Base-by-base conservation (phyloP, 2,888 invertebrate genomes). In the Megaustenia siamemsis region DNA sequence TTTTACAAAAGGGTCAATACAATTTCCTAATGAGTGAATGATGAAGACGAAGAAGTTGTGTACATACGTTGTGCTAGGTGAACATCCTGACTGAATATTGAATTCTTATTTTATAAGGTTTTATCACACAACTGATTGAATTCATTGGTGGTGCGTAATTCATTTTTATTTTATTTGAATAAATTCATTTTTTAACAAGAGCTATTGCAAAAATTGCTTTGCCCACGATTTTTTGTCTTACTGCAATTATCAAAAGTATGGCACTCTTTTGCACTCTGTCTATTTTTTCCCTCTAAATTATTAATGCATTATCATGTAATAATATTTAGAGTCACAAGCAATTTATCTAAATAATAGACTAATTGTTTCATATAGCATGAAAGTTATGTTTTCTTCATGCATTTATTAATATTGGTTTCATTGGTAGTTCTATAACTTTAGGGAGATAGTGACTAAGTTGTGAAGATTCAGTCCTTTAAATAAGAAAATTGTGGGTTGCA, bases 31-130 rank as follows among this genome's bases (percentile, higher is more conserved):
- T n/a, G n/a, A n/a, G n/a, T n/a, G n/a, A n/a, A n/a, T n/a, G n/a
- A n/a, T n/a, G n/a, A n/a, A n/a, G n/a, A n/a, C n/a, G n/a, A n/a
- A n/a, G n/a, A n/a, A n/a, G n/a, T n/a, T n/a, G n/a, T n/a, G n/a
- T n/a, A n/a, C n/a, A n/a, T n/a, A n/a, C n/a, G 63, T 28, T 43
- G 43, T 71, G 40, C 6, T 15, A 32, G 15, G n/a, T 40, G 35
- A 69, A 40, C 15, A 21, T 35, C 24, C 8, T 5, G n/a, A 32
- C 28, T 53, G 12, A 77, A 56, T n/a, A 56, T 21, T 40, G 38
- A 38, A n/a, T 79, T 49, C 49, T 82, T 82, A 18, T 60, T 82
- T 71, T 73, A 28, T 73, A 82, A 82, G 82, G 82, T 73, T 38
- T 82, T 53, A 28, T 82, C 73, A 71, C 73, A 3, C 3, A 38